phyloP scores from a whole-genome alignment of 2,797 vertebrate species.

The Rhincodon typus region DNA sequence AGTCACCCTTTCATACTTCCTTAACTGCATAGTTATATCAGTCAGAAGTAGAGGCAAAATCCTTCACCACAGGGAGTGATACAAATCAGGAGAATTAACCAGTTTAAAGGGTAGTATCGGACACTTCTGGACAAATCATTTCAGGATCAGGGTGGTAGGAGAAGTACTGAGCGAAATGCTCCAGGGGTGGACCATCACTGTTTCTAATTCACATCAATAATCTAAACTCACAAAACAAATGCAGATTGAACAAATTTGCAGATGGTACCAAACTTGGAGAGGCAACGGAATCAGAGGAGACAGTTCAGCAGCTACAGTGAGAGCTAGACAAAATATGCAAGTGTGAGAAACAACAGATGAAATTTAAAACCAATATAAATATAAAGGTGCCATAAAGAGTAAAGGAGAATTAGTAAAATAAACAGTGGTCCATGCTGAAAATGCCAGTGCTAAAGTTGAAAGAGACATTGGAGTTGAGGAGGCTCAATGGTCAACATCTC shows the following conservation, averaged over 20 bases:
- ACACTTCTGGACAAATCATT: not conserved
- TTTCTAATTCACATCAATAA: conserved; percentile 30
- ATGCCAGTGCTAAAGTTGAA: conserved; percentile 9
- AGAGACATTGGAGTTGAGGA: not conserved
- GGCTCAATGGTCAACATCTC: not conserved
- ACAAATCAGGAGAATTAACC: not conserved
- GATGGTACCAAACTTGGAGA: not conserved
- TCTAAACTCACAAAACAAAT: conserved; percentile 16
- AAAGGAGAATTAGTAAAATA: not conserved
- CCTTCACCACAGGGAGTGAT: not conserved
- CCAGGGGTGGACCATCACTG: not conserved
- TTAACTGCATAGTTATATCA: not conserved
- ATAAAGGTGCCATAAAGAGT: not conserved
- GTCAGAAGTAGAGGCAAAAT: not conserved
- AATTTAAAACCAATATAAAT: not conserved
- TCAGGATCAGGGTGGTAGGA: not conserved
- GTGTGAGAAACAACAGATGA: conserved; percentile 15
- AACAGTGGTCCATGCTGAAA: not conserved
- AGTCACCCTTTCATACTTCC: not conserved
- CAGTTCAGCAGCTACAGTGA: not conserved
- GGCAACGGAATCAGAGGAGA: not conserved
- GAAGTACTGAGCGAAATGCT: not conserved
- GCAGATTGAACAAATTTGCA: conserved; percentile 25
- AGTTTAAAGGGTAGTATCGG: not conserved
- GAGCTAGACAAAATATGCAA: conserved; percentile 11